Evolutionary conservation across 1,140 invertebrate species (phyloP).

Genomic region (Aphelinus certus): DNA sequence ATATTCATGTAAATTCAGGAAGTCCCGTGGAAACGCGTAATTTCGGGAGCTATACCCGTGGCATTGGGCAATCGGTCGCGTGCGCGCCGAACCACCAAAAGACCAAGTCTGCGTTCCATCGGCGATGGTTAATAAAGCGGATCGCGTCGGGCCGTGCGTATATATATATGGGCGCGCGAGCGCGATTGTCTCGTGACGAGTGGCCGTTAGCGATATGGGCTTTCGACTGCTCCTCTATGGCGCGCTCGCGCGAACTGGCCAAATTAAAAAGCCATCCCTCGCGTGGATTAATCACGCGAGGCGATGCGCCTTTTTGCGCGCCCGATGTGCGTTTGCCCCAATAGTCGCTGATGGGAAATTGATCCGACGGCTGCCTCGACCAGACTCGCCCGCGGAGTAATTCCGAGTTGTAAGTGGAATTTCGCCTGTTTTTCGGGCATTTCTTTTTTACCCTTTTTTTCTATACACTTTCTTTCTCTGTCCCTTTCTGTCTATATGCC

Average conservation of each 20-base stretch:
- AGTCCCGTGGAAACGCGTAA: too few relatives aligned
- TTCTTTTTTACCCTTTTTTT: too few relatives aligned
- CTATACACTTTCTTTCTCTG: too few relatives aligned
- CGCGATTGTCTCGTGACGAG: conserved; percentile 46
- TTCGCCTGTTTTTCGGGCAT: too few relatives aligned
- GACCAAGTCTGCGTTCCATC: conserved; percentile 14
- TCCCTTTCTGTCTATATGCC: too few relatives aligned
- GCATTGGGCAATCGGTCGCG: too few relatives aligned
- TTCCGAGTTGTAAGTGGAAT: too few relatives aligned
- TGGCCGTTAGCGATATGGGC: conserved; percentile 43
- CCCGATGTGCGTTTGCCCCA: neutral
- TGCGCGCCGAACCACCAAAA: neutral
- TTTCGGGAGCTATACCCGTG: too few relatives aligned
- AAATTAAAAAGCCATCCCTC: conserved; percentile 37
- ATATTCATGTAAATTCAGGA: too few relatives aligned
- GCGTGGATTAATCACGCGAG: conserved; percentile 38
- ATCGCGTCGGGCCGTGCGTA: conserved; percentile 18
- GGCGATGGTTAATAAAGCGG: conserved; percentile 30
- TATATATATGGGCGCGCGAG: neutral
- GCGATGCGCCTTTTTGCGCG: conserved; percentile 20
- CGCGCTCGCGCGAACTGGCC: conserved; percentile 34
- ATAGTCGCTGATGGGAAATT: neutral
- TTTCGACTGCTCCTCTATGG: conserved; percentile 19
- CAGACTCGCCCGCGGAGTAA: too few relatives aligned
- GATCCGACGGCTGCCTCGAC: conserved; percentile 6